phyloP scores from a whole-genome alignment of 2,797 vertebrate species.

The Ptychobarbus kaznakovi region DNA sequence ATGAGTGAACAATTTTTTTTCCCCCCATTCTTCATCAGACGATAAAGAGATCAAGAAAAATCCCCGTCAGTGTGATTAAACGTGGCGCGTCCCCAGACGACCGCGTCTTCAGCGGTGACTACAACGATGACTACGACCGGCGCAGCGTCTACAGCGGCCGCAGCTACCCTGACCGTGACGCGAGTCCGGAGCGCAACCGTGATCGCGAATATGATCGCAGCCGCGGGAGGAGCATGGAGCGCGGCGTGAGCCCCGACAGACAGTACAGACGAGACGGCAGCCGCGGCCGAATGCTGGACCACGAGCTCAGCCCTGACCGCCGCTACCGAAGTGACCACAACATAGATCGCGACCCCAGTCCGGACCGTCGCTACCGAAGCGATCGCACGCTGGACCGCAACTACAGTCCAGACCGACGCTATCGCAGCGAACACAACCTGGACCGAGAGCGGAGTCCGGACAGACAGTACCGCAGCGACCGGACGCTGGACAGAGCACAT shows the following conservation, averaged over 20 bases:
- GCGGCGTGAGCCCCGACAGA: slow-evolving; percentile 81
- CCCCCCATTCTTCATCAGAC: slow-evolving; percentile 72
- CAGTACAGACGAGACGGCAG: slow-evolving; percentile 78
- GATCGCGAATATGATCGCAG: slow-evolving; percentile 62
- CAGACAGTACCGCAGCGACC: slow-evolving; percentile 70
- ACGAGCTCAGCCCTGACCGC: slow-evolving; percentile 63
- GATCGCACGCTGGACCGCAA: slow-evolving; percentile 70
- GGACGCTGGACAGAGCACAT: slow-evolving; percentile 73
- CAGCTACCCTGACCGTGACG: slow-evolving; percentile 79
- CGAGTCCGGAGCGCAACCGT: slow-evolving; percentile 70
- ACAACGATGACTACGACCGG: slow-evolving; percentile 79
- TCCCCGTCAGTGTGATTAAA: slow-evolving; percentile 78
- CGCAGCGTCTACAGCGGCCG: slow-evolving; percentile 82
- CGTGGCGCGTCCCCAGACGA: slow-evolving; percentile 82
- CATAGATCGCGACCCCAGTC: slow-evolving; percentile 62
- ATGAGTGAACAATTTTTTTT: background rate
- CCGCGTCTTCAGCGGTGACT: slow-evolving; percentile 84
- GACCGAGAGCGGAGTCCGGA: slow-evolving; percentile 70
- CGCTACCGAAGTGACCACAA: slow-evolving; percentile 47
- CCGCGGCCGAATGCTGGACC: slow-evolving; percentile 74
- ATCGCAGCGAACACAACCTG: slow-evolving; percentile 60
- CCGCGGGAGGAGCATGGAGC: slow-evolving; percentile 78
- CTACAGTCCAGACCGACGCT: slow-evolving; percentile 70
- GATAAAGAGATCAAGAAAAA: slow-evolving; percentile 89
- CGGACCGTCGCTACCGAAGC: slow-evolving; percentile 46